Evolutionary conservation across 2,888 invertebrate genomes (phyloP).

Genomic region (Steinernema scapterisci): DNA sequence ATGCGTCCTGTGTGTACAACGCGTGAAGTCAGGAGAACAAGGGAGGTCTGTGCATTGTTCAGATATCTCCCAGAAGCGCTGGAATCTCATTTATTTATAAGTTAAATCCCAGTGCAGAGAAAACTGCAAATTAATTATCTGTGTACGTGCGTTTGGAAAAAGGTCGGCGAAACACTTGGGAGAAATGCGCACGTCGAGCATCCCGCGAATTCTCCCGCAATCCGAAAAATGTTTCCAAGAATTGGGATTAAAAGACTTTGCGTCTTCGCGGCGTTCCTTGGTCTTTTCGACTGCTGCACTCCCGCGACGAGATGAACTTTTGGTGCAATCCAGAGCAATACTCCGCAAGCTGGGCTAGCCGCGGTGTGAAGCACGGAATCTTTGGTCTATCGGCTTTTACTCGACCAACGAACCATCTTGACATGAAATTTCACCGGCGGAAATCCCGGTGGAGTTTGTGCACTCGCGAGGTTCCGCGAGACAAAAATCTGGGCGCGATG

Average conservation of each 20-base stretch:
- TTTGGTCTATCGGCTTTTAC: not conserved
- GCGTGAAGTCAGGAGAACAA: too few relatives aligned
- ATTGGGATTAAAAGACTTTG: not conserved
- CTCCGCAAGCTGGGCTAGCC: not conserved
- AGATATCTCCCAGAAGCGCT: too few relatives aligned
- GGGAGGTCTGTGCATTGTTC: too few relatives aligned
- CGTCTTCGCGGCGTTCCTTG: slow-evolving; percentile 15
- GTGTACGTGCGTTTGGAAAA: not conserved
- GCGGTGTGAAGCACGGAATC: not conserved
- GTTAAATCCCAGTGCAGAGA: too few relatives aligned
- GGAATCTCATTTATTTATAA: too few relatives aligned
- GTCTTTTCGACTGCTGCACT: slow-evolving; percentile 14
- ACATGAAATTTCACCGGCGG: not conserved
- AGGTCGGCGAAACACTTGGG: not conserved
- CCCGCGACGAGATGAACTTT: slow-evolving; percentile 23
- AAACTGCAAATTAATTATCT: too few relatives aligned
- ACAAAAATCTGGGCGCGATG: slow-evolving; percentile 3
- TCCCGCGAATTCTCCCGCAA: not conserved
- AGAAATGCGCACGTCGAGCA: not conserved
- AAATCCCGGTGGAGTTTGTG: not conserved
- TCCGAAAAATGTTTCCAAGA: not conserved
- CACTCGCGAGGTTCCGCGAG: too few relatives aligned
- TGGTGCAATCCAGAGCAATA: slow-evolving; percentile 7
- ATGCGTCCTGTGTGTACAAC: too few relatives aligned
- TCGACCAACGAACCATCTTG: not conserved